These are phyloP conservation scores for Opisthograptis luteolata DNA, from an alignment of 2,888 invertebrate species.

Conservation along the genomic window DNA sequence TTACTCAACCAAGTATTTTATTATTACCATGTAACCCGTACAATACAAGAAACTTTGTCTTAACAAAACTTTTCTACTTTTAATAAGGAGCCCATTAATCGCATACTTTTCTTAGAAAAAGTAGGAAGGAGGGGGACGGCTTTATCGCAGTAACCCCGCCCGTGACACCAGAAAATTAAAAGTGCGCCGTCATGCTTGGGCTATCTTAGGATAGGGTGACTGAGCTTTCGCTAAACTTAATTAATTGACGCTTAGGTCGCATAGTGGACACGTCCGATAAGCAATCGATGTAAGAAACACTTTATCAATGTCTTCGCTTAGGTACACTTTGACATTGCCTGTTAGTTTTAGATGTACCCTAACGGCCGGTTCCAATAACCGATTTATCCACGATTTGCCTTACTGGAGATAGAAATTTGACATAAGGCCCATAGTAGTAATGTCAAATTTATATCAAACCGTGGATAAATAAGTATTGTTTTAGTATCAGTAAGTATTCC, in stretches of 20 bases:
- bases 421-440: too few relatives aligned
- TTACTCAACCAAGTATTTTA: constrained; percentile 25
- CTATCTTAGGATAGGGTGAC: constrained; percentile 77
- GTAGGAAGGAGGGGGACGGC: constrained; percentile 56
- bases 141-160: constrained; percentile 76
- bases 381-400: too few relatives aligned
- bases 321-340: too few relatives aligned
- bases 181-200: constrained; percentile 72
- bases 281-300: constrained; percentile 29
- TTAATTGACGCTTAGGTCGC: constrained; percentile 68
- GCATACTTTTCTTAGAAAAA: constrained; percentile 69
- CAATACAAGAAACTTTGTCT: constrained; percentile 63
- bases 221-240: constrained; percentile 71
- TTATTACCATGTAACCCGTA: constrained; percentile 30
- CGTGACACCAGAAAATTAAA: constrained; percentile 82
- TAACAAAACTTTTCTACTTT: constrained; percentile 74
- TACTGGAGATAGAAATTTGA: too few relatives aligned
- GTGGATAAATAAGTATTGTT: too few relatives aligned
- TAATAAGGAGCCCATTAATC: constrained; percentile 78
- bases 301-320: constrained; percentile 25
- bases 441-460: too few relatives aligned
- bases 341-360: too few relatives aligned
- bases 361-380: too few relatives aligned
- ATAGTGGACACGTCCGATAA: constrained; percentile 46
- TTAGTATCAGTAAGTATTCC: too few relatives aligned